Evolutionary conservation across 1,140 invertebrate genomes (phyloP).

Genomic region (Pantala flavescens): DNA sequence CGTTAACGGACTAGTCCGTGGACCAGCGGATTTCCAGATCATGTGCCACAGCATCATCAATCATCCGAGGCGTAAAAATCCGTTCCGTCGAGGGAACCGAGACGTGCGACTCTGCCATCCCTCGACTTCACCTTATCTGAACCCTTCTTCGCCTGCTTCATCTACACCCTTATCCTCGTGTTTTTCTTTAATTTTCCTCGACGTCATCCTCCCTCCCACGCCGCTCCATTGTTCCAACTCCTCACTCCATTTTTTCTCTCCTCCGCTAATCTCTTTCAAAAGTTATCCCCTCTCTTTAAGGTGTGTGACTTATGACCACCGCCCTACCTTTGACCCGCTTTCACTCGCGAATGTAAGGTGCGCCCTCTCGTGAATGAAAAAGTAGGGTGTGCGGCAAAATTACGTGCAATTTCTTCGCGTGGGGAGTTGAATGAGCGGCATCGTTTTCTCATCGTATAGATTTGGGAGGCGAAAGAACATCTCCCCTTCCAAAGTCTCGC

Average conservation of each 20-base stretch:
- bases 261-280: not conserved
- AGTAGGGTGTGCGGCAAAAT: not conserved
- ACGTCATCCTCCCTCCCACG: not conserved
- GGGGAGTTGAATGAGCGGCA: too few species aligned
- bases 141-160: not conserved
- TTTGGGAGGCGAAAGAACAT: too few species aligned
- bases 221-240: not conserved
- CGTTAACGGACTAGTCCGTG: too few species aligned
- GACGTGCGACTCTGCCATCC: not conserved
- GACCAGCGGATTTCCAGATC: too few species aligned
- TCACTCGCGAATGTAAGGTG: not conserved
- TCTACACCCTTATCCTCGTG: not conserved
- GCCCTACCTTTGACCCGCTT: conserved; percentile 1
- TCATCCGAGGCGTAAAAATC: not conserved
- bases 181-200: not conserved
- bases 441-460: too few species aligned
- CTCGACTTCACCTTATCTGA: not conserved
- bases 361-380: not conserved
- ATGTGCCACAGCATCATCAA: too few species aligned
- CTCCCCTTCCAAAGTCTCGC: too few species aligned
- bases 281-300: not conserved
- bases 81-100: not conserved
- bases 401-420: not conserved
- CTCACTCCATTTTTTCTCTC: not conserved
- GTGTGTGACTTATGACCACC: not conserved